phyloP scores from a whole-genome alignment of 2,888 invertebrate species.

The Notocelia uddmanniana region DNA sequence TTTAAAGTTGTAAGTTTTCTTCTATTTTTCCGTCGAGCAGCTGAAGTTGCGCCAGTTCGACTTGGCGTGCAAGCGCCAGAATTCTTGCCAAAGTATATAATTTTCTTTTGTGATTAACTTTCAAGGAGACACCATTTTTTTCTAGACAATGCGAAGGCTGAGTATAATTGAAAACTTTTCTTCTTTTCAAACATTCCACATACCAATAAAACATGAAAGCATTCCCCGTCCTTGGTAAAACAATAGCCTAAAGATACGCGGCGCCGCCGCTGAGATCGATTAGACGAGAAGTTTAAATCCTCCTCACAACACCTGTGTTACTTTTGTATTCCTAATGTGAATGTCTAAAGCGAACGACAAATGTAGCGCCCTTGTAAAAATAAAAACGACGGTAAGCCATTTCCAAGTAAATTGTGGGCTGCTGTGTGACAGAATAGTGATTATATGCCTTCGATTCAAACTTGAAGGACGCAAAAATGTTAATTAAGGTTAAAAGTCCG shows the following conservation, averaged over 20 bases:
- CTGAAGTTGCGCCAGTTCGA: background rate
- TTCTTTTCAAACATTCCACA: background rate
- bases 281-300: background rate
- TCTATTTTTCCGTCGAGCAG: background rate
- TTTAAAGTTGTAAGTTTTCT: slow-evolving; percentile 47
- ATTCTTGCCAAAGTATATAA: slow-evolving; percentile 6
- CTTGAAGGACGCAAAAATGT: slow-evolving; percentile 14
- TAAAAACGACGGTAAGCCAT: background rate
- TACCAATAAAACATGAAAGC: background rate
- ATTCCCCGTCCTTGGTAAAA: background rate
- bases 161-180: background rate
- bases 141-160: background rate
- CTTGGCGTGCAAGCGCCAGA: background rate
- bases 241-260: background rate
- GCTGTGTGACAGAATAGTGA: background rate
- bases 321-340: background rate
- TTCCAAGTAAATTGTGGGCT: background rate
- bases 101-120: slow-evolving; percentile 1
- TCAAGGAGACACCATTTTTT: too few relatives aligned
- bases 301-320: background rate
- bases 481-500: slow-evolving; percentile 30
- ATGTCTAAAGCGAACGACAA: background rate
- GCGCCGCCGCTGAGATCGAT: background rate
- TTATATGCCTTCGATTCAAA: slow-evolving; percentile 2
- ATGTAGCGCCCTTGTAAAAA: background rate